Percentiles rank a stretch among this genome's conserved stretches.
Conservation (phyloP, 2,888 invertebrate genomes). For the Drosophila melanosoma region DNA sequence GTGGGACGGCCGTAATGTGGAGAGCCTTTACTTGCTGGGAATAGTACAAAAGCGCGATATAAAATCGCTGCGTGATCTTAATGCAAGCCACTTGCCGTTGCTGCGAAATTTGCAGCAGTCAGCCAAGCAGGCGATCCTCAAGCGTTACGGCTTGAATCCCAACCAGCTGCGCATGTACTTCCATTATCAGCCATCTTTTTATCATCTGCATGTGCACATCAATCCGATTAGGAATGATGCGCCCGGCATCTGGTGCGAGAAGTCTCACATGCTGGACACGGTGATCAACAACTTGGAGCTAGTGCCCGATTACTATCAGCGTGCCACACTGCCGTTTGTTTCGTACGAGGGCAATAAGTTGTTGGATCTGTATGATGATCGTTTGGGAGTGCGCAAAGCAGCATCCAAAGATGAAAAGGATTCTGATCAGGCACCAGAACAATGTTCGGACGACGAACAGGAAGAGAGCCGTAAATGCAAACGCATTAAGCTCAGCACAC, state of each 20-base stretch:
- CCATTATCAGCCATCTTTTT: conserved; percentile 98
- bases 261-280: conserved; percentile 93
- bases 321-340: conserved; percentile 92
- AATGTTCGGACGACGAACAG: conserved; percentile 52
- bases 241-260: conserved; percentile 93
- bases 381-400: conserved; percentile 43
- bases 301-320: conserved; percentile 92
- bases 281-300: conserved; percentile 96
- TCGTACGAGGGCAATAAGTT: conserved; percentile 91
- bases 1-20: conserved; percentile 93
- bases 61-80: conserved; percentile 94
- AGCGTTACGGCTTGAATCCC: conserved; percentile 90
- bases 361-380: conserved; percentile 87
- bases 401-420: background rate
- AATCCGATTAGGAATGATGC: conserved; percentile 92
- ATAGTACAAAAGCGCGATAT: conserved; percentile 91
- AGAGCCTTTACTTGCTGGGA: conserved; percentile 94
- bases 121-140: conserved; percentile 89
- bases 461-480: conserved; percentile 53
- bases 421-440: conserved; percentile 21
- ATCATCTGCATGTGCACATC: conserved; percentile 98
- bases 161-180: conserved; percentile 93
- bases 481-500: conserved; percentile 56
- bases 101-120: conserved; percentile 93
- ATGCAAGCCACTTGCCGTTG: conserved; percentile 90